Percentiles rank a stretch among this genome's conserved stretches.
Evolutionary conservation across 2,888 invertebrate genomes (phyloP).

Genomic region (Caenorhabditis plicata): DNA sequence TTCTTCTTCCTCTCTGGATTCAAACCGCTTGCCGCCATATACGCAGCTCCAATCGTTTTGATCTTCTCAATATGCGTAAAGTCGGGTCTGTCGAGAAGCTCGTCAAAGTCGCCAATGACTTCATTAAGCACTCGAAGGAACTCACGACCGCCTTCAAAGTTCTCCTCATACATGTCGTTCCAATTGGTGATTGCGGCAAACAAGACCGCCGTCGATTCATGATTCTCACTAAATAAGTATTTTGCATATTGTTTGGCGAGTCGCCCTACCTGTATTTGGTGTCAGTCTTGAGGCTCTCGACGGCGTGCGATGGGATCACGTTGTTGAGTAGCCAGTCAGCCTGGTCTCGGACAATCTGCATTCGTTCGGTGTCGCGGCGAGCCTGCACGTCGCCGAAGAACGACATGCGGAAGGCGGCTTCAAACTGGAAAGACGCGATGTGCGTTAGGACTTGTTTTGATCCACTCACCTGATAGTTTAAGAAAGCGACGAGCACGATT

Average conservation of each 20-base stretch:
- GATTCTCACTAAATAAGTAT: too few relatives aligned
- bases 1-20: slow-evolving; percentile 78
- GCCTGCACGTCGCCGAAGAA: slow-evolving; percentile 91
- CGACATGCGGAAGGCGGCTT: slow-evolving; percentile 87
- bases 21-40: slow-evolving; percentile 94
- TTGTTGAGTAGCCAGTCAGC: slow-evolving; percentile 94
- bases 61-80: slow-evolving; percentile 83
- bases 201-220: slow-evolving; percentile 72
- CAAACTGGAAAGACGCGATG: slow-evolving; percentile 72
- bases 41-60: slow-evolving; percentile 77
- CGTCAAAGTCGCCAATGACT: slow-evolving; percentile 88
- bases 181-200: slow-evolving; percentile 96
- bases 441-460: not conserved
- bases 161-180: slow-evolving; percentile 95
- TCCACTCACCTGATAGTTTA: slow-evolving; percentile 77
- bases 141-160: slow-evolving; percentile 87
- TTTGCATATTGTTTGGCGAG: too few relatives aligned
- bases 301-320: slow-evolving; percentile 92
- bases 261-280: slow-evolving; percentile 80
- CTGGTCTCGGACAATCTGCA: slow-evolving; percentile 84
- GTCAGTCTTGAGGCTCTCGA: slow-evolving; percentile 86
- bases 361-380: slow-evolving; percentile 82
- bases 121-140: slow-evolving; percentile 92
- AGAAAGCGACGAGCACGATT: slow-evolving; percentile 84
- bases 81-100: slow-evolving; percentile 77